A percentile compares a stretch with the other conserved stretches of the same genome.
These are phyloP conservation scores for Vanessa atalanta DNA, from an alignment of 1,140 invertebrate species.

Conservation along the genomic window DNA sequence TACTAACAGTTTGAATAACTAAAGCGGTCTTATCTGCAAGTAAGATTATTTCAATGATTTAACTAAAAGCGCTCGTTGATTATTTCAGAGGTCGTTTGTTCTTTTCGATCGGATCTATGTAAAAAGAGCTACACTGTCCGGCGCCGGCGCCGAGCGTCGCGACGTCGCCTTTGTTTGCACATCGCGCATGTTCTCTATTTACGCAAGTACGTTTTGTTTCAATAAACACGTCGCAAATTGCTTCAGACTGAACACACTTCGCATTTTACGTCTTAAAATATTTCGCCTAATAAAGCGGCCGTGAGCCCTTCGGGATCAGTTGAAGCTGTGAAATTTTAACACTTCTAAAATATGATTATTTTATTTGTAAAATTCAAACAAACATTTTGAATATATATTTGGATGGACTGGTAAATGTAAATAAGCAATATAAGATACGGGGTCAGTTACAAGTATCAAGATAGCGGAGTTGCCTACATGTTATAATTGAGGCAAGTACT, in stretches of 20 bases:
- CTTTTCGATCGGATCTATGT: conserved; percentile 31
- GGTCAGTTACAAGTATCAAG: not conserved
- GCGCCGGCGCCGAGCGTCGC: conserved; percentile 57
- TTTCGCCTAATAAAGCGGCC: conserved; percentile 29
- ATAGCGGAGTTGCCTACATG: not conserved
- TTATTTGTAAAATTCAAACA: not conserved
- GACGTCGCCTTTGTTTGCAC: conserved; percentile 67
- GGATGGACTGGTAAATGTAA: not conserved
- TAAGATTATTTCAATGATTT: conserved; percentile 17
- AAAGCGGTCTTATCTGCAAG: conserved; percentile 10
- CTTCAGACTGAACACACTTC: conserved; percentile 32
- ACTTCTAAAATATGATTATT: conserved; percentile 16
- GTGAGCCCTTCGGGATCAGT: conserved; percentile 4
- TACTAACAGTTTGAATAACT: not conserved
- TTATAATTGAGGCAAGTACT: conserved; percentile 23
- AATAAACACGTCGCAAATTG: conserved; percentile 54
- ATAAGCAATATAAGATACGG: not conserved
- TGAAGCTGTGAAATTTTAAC: not conserved
- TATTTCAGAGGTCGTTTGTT: conserved; percentile 27
- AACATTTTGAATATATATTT: not conserved
- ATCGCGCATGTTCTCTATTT: conserved; percentile 73
- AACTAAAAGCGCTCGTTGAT: conserved; percentile 19
- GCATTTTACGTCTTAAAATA: conserved; percentile 23
- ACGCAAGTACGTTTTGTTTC: conserved; percentile 67
- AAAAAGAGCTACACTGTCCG: conserved; percentile 33